These are phyloP conservation scores for Calcarius lapponicus DNA, from an alignment of 2,797 vertebrate species.

Conservation along the genomic window DNA sequence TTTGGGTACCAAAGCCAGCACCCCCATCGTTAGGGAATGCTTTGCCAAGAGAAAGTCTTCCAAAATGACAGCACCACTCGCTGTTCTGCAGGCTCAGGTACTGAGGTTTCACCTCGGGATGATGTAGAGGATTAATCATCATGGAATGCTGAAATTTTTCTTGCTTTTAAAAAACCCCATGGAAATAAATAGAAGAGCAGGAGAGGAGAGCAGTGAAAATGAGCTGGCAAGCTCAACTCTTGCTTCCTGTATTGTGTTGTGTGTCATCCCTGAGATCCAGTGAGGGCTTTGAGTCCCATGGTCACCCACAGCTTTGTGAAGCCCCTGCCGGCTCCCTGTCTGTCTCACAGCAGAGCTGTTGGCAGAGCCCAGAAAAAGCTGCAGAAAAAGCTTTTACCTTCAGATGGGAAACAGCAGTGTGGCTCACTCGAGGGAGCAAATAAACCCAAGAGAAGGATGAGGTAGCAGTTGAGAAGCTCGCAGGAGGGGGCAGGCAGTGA, in stretches of 20 bases:
- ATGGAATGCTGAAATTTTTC: background rate
- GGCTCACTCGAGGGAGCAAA: background rate
- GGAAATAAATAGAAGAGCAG: background rate
- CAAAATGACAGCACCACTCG: background rate
- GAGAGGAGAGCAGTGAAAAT: background rate
- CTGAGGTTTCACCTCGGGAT: background rate
- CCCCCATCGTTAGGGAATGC: background rate
- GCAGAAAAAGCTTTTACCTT: background rate
- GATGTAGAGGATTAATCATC: background rate
- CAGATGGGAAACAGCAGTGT: accelerated
- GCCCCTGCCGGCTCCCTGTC: accelerated
- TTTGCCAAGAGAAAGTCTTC: background rate
- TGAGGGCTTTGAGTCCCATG: background rate
- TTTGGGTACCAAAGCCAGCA: background rate
- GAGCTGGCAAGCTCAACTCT: background rate
- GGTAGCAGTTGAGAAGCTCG: accelerated
- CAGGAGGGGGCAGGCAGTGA: background rate
- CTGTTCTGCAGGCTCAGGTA: background rate
- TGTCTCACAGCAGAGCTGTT: accelerated
- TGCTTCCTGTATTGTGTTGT: background rate
- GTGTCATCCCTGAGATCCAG: background rate
- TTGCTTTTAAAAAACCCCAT: background rate
- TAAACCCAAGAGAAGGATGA: background rate
- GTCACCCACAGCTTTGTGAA: background rate
- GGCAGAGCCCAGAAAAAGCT: background rate